Evolutionary conservation across 2,888 invertebrate genomes (phyloP).

Genomic region (Liopterus haemorrhoidalis): DNA sequence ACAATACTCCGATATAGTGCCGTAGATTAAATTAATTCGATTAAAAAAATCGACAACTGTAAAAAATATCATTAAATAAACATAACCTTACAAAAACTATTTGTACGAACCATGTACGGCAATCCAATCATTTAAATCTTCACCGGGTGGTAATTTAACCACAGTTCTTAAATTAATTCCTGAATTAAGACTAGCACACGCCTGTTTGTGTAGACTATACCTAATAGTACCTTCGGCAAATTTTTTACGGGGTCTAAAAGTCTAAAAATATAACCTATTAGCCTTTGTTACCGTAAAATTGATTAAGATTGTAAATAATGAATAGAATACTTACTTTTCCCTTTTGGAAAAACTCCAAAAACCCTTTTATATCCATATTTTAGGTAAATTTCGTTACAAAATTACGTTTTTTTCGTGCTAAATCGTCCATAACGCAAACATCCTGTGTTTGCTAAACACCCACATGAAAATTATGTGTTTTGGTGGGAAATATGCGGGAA

Average conservation of each 20-base stretch:
- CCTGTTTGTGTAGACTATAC: conserved; percentile 83
- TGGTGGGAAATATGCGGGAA: too few relatives aligned
- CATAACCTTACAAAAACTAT: neutral
- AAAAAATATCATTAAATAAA: conserved; percentile 34
- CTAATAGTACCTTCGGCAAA: conserved; percentile 81
- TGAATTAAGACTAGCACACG: conserved; percentile 83
- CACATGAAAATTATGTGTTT: too few relatives aligned
- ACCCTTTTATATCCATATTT: conserved; percentile 61
- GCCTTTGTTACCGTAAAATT: neutral
- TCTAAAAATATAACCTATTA: conserved; percentile 50
- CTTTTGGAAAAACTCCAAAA: conserved; percentile 72
- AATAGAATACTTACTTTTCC: conserved; percentile 55
- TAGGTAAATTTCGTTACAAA: too few relatives aligned
- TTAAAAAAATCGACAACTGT: conserved; percentile 91
- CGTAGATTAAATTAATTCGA: conserved; percentile 86
- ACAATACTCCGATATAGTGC: conserved; percentile 80
- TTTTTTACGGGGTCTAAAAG: conserved; percentile 82
- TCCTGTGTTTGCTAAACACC: too few relatives aligned
- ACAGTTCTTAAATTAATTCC: conserved; percentile 78
- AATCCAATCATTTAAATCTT: conserved; percentile 85
- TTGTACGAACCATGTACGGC: conserved; percentile 76
- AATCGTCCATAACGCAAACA: too few relatives aligned
- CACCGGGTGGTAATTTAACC: conserved; percentile 75
- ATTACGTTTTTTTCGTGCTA: too few relatives aligned
- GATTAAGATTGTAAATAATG: conserved; percentile 11